A percentile compares a stretch with the other conserved stretches of the same genome.
Evolutionary conservation across 2,888 invertebrate species (phyloP).

Genomic region (Meloe dianella): DNA sequence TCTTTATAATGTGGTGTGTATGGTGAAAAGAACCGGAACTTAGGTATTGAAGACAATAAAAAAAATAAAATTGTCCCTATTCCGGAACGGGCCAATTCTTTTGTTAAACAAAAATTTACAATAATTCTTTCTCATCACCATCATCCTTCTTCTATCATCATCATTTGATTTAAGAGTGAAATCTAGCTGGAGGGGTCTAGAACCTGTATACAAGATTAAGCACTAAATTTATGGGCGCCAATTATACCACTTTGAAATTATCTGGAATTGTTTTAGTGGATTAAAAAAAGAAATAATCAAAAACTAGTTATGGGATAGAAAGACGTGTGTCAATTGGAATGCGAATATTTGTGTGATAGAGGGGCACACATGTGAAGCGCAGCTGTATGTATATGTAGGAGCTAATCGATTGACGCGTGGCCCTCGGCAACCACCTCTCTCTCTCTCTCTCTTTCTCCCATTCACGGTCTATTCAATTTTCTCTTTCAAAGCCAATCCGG

Average conservation of each 20-base stretch:
- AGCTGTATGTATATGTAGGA: constrained; percentile 46
- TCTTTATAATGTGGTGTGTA: neutral
- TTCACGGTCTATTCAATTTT: neutral
- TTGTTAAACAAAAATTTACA: neutral
- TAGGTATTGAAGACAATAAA: neutral
- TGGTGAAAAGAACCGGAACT: constrained; percentile 2
- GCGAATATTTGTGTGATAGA: constrained; percentile 4
- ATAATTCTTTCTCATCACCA: neutral
- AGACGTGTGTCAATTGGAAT: constrained; percentile 11
- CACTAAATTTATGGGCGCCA: neutral
- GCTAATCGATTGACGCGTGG: constrained; percentile 54
- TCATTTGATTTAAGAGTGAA: constrained; percentile 4
- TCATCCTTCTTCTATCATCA: too few relatives aligned
- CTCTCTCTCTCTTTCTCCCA: neutral
- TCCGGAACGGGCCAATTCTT: constrained; percentile 7
- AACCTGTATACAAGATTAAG: neutral
- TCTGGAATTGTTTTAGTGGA: neutral
- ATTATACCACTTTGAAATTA: neutral
- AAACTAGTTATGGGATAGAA: neutral
- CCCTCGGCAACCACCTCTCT: constrained; percentile 27
- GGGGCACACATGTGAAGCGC: constrained; percentile 40
- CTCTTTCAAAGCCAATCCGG: constrained; percentile 28
- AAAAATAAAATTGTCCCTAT: neutral
- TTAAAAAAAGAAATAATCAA: too few relatives aligned
- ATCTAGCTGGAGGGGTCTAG: neutral